These are phyloP conservation scores for Ophioninae sp. DNA, from an alignment of 2,888 invertebrate species.

Conservation along the genomic window DNA sequence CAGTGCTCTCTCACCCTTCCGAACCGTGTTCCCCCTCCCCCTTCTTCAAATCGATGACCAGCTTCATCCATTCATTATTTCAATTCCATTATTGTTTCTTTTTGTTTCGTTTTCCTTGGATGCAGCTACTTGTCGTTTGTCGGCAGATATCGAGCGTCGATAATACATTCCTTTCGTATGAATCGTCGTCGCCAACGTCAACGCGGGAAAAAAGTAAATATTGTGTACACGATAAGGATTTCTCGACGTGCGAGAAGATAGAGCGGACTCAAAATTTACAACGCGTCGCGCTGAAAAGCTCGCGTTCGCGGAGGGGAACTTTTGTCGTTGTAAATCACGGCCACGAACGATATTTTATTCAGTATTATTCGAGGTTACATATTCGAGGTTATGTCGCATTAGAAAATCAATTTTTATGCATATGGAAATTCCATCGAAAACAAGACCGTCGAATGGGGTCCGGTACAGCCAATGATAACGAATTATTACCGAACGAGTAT, in stretches of 20 bases:
- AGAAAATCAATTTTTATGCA: neutral
- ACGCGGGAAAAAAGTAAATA: neutral
- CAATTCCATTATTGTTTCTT: neutral
- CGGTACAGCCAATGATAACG: too few species aligned
- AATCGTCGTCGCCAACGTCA: neutral
- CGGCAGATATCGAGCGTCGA: neutral
- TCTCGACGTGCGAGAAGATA: conserved; percentile 23
- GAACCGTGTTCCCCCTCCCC: neutral
- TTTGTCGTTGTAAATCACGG: conserved; percentile 17
- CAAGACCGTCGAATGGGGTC: too few species aligned
- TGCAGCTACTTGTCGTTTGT: neutral
- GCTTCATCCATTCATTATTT: neutral
- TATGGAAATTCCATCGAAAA: neutral
- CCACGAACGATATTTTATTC: neutral
- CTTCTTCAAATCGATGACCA: neutral
- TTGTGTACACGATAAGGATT: conserved; percentile 18
- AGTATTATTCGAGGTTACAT: neutral
- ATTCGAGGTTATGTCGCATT: neutral
- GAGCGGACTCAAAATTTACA: neutral
- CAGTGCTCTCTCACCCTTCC: neutral
- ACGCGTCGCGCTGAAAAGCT: neutral
- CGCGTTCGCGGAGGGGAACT: conserved; percentile 1
- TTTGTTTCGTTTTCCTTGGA: neutral
- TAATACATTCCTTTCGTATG: neutral
- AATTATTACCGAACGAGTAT: too few species aligned